A percentile compares a stretch with the other conserved stretches of the same genome.
Evolutionary conservation across 2,113 vertebrate genomes (phyloP).

Genomic region (Willisornis vidua): DNA sequence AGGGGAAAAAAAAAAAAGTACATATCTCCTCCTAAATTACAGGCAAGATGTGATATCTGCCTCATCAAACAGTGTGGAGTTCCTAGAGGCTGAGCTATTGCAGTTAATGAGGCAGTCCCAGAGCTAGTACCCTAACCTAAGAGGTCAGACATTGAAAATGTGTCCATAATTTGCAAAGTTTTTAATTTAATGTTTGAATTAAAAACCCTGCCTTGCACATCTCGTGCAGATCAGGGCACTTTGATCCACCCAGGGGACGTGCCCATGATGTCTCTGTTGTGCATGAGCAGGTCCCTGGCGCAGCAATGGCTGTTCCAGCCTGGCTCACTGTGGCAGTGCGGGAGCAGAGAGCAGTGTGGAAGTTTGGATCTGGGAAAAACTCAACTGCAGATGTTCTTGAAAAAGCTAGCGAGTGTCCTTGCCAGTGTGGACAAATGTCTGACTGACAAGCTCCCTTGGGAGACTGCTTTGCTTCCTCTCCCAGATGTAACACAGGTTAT

Average conservation of each 20-base stretch:
- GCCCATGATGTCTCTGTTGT: neutral
- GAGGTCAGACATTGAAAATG: conserved; percentile 50
- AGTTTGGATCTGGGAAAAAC: neutral
- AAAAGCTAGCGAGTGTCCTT: neutral
- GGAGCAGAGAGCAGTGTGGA: neutral
- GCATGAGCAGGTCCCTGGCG: neutral
- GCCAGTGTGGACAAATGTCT: neutral
- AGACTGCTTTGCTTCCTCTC: neutral
- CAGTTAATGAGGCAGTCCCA: conserved; percentile 60
- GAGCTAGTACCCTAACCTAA: conserved; percentile 30
- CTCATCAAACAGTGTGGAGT: conserved; percentile 13
- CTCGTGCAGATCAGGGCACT: neutral
- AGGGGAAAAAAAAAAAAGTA: neutral
- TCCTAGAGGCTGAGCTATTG: conserved; percentile 50
- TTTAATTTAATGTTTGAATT: conserved; percentile 58
- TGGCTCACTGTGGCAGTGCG: neutral
- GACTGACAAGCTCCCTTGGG: neutral
- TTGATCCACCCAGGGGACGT: neutral
- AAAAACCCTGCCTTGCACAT: neutral
- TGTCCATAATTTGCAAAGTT: neutral
- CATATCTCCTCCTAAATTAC: conserved; percentile 22
- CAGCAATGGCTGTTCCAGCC: accelerated
- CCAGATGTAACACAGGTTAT: neutral
- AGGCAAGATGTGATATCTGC: conserved; percentile 5
- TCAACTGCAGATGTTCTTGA: neutral